Base-by-base conservation (phyloP, 2,888 invertebrate species). In the Synanthedon formicaeformis region DNA sequence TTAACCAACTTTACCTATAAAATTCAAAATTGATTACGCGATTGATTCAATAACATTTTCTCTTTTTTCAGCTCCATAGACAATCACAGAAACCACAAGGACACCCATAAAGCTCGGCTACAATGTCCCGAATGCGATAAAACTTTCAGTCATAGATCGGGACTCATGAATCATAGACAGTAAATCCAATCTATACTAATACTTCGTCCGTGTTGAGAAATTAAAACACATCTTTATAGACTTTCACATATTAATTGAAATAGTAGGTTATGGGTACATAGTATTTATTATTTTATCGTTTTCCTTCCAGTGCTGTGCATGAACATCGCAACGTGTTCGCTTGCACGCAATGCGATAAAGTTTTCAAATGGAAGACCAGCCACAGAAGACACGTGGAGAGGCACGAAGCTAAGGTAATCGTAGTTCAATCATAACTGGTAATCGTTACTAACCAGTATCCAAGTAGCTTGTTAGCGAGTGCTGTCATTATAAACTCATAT, bases 321-420 rank as follows among this genome's bases (percentile, higher is more conserved):
- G 82, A 83, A 51, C 58, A 63, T 0, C 69, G 74, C 34, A 81
- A 80, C 55, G 67, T 64, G n/a, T 86, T 81, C 12, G 80, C 83
- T 0, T 87, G 86, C 57, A 65, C 67, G 0, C 54, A 68, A 0
- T 87, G 86, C 55, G 70, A 71, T 1, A 84, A 86, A 41, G 75
- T 79, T 40, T 85, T 87, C 56, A 54, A 81, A 2, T 87, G 86
- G 86, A 77, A 79, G 58, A 82, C 81, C 3, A 86, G 87, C 41
- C 61, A 86, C 0, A 78, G 76, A 50, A 52, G 86, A 2, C 86
- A 87, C 55, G 49, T 76, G 16, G 80, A 78, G 48, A 74, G 71
- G 16, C 82, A 83, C 18, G 71, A 76, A 2, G 56, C 56, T 4
- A 75, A 76, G 74, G 82, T 82, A 56, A 50, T 23, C 8, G 45